A percentile compares a stretch with the other conserved stretches of the same genome.
Conservation (phyloP, 2,888 invertebrate species). For the Yponomeuta sedellus region DNA sequence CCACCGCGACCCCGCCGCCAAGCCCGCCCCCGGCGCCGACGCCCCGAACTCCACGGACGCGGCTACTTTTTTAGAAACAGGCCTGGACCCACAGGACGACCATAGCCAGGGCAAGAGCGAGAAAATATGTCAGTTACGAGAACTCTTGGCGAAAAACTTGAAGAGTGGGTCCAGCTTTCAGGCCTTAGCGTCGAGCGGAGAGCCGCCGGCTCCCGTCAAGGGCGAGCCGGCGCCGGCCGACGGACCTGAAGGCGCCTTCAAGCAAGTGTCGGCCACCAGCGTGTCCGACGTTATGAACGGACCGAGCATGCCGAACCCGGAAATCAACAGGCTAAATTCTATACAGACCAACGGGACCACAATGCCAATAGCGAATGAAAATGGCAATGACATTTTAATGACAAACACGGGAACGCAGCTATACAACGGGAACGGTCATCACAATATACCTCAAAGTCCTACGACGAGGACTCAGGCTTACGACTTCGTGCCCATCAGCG, state of each 20-base stretch:
- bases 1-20: constrained; percentile 69
- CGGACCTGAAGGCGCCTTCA: constrained; percentile 27
- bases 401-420: constrained; percentile 38
- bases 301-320: constrained; percentile 28
- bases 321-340: background rate
- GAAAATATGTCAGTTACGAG: constrained; percentile 84
- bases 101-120: constrained; percentile 75
- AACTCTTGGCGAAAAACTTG: constrained; percentile 81
- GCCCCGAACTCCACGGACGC: constrained; percentile 21
- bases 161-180: constrained; percentile 53
- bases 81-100: constrained; percentile 66
- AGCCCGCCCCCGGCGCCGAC: constrained; percentile 23
- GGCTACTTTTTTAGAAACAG: constrained; percentile 58
- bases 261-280: constrained; percentile 38
- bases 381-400: constrained; percentile 36
- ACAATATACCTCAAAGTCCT: constrained; percentile 82
- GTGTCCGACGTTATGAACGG: constrained; percentile 33
- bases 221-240: constrained; percentile 33
- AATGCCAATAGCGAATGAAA: constrained; percentile 37
- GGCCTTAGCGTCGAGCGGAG: constrained; percentile 8
- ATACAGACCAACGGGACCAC: constrained; percentile 2
- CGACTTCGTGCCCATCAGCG: constrained; percentile 91
- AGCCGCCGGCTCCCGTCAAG: constrained; percentile 26
- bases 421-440: constrained; percentile 57
- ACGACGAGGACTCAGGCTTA: constrained; percentile 87